Evolutionary conservation across 2,797 vertebrate genomes (phyloP).

Genomic region (Parotocinclus haroldoi): DNA sequence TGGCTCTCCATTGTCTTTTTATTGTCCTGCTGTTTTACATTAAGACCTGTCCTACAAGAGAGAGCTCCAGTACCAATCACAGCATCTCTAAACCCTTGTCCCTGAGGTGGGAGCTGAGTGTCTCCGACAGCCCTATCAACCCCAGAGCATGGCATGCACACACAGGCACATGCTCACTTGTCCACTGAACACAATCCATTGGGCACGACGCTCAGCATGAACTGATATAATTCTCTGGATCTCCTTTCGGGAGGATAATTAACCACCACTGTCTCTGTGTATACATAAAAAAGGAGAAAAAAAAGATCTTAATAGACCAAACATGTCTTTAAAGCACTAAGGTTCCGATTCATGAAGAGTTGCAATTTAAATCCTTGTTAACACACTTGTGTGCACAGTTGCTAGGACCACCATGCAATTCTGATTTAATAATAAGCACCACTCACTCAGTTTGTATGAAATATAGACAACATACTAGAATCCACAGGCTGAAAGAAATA

Average conservation of each 20-base stretch:
- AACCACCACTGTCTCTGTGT: conserved; percentile 38
- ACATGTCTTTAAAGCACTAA: no score
- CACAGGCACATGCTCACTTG: conserved; percentile 31
- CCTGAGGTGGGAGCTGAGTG: conserved; percentile 41
- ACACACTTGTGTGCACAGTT: no score
- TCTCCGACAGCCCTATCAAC: conserved; percentile 47
- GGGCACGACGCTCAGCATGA: conserved; percentile 41
- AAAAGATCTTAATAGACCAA: background rate
- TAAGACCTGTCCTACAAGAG: conserved; percentile 51
- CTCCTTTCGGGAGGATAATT: conserved; percentile 51
- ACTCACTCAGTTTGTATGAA: no score
- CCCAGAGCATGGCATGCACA: background rate
- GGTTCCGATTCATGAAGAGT: no score
- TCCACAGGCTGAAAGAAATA: no score
- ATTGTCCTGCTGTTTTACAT: conserved; percentile 59
- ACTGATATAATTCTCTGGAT: conserved; percentile 44
- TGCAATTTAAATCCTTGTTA: no score
- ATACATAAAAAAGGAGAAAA: conserved; percentile 32
- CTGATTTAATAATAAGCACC: no score
- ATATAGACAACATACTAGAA: no score
- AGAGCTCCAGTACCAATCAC: conserved; percentile 38
- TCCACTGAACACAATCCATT: conserved; percentile 47
- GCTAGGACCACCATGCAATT: no score
- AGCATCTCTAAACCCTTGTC: conserved; percentile 42
- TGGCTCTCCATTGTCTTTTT: conserved; percentile 55